Evolutionary conservation across 1,140 invertebrate species (phyloP), one percentile per base, ranked within the genome.

Genomic region (Hylaeus volcanicus): DNA sequence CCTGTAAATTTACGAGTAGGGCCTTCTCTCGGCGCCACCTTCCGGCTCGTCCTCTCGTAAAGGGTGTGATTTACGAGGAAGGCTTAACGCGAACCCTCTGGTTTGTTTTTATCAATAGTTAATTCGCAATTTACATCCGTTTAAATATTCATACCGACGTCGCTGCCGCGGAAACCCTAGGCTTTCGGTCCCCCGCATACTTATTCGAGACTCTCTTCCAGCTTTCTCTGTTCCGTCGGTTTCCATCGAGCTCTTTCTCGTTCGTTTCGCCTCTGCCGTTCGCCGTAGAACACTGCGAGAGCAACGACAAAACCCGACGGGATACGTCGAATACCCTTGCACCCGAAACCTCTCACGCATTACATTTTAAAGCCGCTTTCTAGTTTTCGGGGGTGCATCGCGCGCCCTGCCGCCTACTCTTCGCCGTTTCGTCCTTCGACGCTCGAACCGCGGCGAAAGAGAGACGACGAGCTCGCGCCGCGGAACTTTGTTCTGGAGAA

Each of bases 21-120:
- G 37, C 6, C 6, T 37, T 12, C 12, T 5, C 11, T 51, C 43
- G 14, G 26, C 6, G 9, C 26, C 6, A 9, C 6, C 48, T 48
- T 51, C 6, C 9, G 2, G 51, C 39, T 4, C 37, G 39, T 39
- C 41, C 14, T 43, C 55, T 5, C 37, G 69, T 74, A 73, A 61
- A 75, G 74, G 51, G 82, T 81, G 82, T 86, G 86, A 88, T 88
- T 88, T 88, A 88, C 71, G 83, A 83, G 79, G 73, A 78, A 88
- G 83, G 78, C 87, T 83, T 83, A 88, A 82, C 75, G 60, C 65
- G 58, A 86, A 81, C 84, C 77, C 84, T 85, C 87, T 86, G 84
- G 84, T 88, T 88, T 89, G 87, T 89, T 88, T 90, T 88, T 88
- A 90, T 90, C 88, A 90, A 90, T 90, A 89, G 87, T 90, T 90